Conservation (phyloP, 2,797 vertebrate genomes). For the Myoxocephalus aenaeus region DNA sequence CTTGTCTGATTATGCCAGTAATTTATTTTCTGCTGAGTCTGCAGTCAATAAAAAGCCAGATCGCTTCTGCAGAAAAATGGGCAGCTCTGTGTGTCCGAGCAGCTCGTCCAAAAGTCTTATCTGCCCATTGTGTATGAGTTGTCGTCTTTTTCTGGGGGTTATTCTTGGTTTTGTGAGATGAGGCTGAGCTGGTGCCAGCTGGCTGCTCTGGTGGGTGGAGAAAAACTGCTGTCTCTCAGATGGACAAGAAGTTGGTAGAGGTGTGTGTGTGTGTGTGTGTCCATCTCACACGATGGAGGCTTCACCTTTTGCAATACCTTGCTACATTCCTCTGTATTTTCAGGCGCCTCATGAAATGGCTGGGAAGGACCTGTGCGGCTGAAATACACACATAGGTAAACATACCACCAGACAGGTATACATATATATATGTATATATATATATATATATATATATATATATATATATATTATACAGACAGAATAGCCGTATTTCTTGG, state of each 20-base stretch:
- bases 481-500: neutral
- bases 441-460: neutral
- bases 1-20: conserved; percentile 17
- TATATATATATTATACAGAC: neutral
- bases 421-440: neutral
- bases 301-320: conserved; percentile 63
- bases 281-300: too few relatives aligned
- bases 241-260: conserved; percentile 38
- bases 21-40: conserved; percentile 30
- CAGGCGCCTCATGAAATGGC: conserved; percentile 45
- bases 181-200: conserved; percentile 35
- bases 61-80: conserved; percentile 27
- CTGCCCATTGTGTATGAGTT: conserved; percentile 32
- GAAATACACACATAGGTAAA: conserved; percentile 10
- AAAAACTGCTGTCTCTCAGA: conserved; percentile 38
- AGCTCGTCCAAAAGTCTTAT: conserved; percentile 35
- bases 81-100: conserved; percentile 24
- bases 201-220: conserved; percentile 48
- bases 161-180: conserved; percentile 37
- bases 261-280: neutral
- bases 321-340: conserved; percentile 76
- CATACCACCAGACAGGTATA: conserved; percentile 1
- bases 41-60: conserved; percentile 18
- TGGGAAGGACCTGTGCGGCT: conserved; percentile 25
- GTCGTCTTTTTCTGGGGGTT: conserved; percentile 30